Conservation (phyloP, 2,113 vertebrate species). For the Paracyprichromis sp. region DNA sequence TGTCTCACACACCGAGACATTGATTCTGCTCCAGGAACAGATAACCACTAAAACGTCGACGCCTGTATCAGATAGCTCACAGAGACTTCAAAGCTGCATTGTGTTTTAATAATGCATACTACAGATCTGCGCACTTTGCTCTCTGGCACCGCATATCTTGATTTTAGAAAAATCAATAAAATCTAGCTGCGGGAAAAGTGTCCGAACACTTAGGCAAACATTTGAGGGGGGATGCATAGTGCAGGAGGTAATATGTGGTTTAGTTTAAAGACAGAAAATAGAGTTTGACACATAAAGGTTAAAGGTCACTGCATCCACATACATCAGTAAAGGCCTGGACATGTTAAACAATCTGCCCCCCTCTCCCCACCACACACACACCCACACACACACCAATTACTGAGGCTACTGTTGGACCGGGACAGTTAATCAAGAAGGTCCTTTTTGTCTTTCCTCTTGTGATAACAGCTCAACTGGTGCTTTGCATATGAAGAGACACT, state of each 20-base stretch:
- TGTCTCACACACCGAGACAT: slow-evolving; percentile 22
- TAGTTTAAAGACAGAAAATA: neutral
- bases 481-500: slow-evolving; percentile 46
- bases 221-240: neutral
- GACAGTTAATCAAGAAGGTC: slow-evolving; percentile 50
- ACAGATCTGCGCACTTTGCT: slow-evolving; percentile 15
- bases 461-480: neutral
- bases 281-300: neutral
- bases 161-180: neutral
- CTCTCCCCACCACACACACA: neutral
- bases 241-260: neutral
- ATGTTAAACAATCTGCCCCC: neutral
- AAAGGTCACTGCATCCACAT: slow-evolving; percentile 2
- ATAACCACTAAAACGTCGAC: slow-evolving; percentile 40
- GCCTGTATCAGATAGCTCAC: neutral
- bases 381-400: neutral
- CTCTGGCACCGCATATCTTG: neutral
- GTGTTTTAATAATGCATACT: slow-evolving; percentile 16
- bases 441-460: slow-evolving; percentile 6
- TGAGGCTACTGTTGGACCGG: neutral
- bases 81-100: slow-evolving; percentile 25
- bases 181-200: neutral
- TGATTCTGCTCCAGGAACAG: slow-evolving; percentile 19
- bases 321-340: slow-evolving; percentile 5
- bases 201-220: neutral